phyloP scores from a whole-genome alignment of 1,140 invertebrate species.

The Caenorhabditis elegans region WBcel235 BX284606.5:12770001-12770500 shows the following conservation, averaged over 20 bases:
- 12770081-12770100: not conserved
- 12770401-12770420: not conserved
- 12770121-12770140: not conserved
- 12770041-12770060: no score
- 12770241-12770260: not conserved
- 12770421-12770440: not conserved
- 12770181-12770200: not conserved
- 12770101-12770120: not conserved
- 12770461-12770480: not conserved
- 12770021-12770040: no score
- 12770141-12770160: slow-evolving; percentile 11
- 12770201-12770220: slow-evolving; percentile 6
- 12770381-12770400: not conserved
- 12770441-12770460: not conserved
- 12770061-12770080: not conserved
- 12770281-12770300: slow-evolving; percentile 28
- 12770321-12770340: not conserved
- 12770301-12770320: not conserved
- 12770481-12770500: not conserved
- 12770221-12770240: not conserved
- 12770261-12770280: not conserved
- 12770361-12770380: slow-evolving; percentile 15
- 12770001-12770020: no score
- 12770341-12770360: slow-evolving; percentile 8
- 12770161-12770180: no score